Conservation (phyloP, 2,113 vertebrate genomes). For the Festucalex cinctus region DNA sequence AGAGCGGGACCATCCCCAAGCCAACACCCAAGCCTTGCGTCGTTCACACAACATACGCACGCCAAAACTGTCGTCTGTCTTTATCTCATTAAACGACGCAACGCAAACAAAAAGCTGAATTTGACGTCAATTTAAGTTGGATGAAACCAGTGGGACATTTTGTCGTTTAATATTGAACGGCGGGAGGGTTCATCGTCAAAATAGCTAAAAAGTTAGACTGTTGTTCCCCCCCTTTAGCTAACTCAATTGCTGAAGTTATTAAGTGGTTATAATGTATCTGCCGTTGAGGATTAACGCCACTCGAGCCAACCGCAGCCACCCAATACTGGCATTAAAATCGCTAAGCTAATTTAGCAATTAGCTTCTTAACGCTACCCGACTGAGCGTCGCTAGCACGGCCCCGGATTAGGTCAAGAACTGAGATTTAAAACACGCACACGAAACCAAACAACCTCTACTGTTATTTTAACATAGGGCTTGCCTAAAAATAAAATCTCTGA, state of each 20-base stretch:
- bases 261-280: neutral
- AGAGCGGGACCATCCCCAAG: neutral
- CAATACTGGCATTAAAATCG: constrained; percentile 8
- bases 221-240: neutral
- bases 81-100: neutral
- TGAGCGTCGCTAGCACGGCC: neutral
- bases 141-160: constrained; percentile 13
- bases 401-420: constrained; percentile 11
- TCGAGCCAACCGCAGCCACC: neutral
- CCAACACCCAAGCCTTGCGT: neutral
- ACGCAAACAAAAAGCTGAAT: neutral
- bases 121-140: neutral
- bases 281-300: constrained; percentile 7
- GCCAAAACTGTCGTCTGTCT: neutral
- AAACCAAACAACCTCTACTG: neutral
- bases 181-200: neutral
- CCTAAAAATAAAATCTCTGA: too few species aligned
- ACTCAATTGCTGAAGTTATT: neutral
- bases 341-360: constrained; percentile 50
- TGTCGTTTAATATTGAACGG: constrained; percentile 18
- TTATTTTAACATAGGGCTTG: neutral
- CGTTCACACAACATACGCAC: neutral
- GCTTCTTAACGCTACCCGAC: constrained; percentile 43
- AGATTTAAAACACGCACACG: neutral
- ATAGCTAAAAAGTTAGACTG: constrained; percentile 31